phyloP scores from a whole-genome alignment of 2,888 invertebrate genomes.

The Perithous albicinctus region DNA sequence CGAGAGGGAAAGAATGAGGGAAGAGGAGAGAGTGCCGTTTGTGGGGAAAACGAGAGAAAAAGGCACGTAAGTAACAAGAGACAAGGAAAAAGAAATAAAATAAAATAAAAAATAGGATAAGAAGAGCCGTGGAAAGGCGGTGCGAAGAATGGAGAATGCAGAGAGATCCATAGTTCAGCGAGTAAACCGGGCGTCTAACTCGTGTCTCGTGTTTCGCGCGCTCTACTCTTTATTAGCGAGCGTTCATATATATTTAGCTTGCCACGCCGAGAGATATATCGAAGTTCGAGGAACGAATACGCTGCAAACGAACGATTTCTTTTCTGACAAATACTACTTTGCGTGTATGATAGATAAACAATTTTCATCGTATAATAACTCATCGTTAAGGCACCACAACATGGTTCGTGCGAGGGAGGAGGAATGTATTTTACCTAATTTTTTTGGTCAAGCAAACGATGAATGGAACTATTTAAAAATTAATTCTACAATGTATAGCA shows the following conservation, averaged over 20 bases:
- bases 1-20: conserved; percentile 20
- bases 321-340: conserved; percentile 18
- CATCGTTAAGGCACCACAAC: too few relatives aligned
- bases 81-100: too few relatives aligned
- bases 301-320: conserved; percentile 14
- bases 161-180: conserved; percentile 45
- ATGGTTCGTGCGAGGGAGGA: too few relatives aligned
- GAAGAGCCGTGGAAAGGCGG: background rate
- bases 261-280: conserved; percentile 18
- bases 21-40: background rate
- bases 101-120: conserved; percentile 37
- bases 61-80: background rate
- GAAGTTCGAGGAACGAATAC: conserved; percentile 41
- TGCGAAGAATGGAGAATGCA: background rate
- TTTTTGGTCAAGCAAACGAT: too few relatives aligned
- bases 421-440: too few relatives aligned
- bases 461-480: too few relatives aligned
- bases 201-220: conserved; percentile 29
- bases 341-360: background rate
- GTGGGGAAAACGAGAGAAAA: conserved; percentile 25
- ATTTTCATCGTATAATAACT: background rate
- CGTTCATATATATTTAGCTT: conserved; percentile 42
- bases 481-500: too few relatives aligned
- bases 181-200: conserved; percentile 46
- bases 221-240: conserved; percentile 33